Percentiles rank a stretch among this genome's conserved stretches.
These are phyloP conservation scores for Ethmia dodecea DNA, from an alignment of 2,888 invertebrate genomes.

Conservation along the genomic window DNA sequence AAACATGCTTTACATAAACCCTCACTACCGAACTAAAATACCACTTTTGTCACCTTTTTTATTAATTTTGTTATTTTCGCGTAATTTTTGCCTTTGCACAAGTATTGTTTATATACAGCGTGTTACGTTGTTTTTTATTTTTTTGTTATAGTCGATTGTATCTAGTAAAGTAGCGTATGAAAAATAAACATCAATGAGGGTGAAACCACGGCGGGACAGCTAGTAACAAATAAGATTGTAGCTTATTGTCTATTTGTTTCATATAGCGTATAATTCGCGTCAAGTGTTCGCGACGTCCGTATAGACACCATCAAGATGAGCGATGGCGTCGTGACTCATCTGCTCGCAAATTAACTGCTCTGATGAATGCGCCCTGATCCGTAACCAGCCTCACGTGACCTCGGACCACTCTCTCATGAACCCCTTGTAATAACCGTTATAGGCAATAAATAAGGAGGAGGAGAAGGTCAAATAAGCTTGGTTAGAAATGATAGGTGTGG, in stretches of 20 bases:
- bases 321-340: constrained; percentile 69
- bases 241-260: constrained; percentile 8
- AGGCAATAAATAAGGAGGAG: constrained; percentile 19
- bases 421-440: constrained; percentile 18
- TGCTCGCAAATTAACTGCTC: constrained; percentile 71
- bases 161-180: no score
- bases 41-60: no score
- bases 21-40: no score
- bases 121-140: no score
- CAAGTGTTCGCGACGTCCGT: constrained; percentile 55
- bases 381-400: constrained; percentile 38
- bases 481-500: constrained; percentile 46
- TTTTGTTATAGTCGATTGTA: no score
- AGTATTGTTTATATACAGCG: no score
- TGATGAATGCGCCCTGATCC: constrained; percentile 61
- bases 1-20: no score
- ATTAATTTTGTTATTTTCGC: no score
- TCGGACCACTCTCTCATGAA: constrained; percentile 16
- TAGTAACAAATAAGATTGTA: no score
- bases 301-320: constrained; percentile 56
- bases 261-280: constrained; percentile 17
- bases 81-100: no score
- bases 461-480: constrained; percentile 34
- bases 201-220: no score
- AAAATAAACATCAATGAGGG: no score